Evolutionary conservation across 1,140 invertebrate genomes (phyloP).

Genomic region (Aphis craccivora): DNA sequence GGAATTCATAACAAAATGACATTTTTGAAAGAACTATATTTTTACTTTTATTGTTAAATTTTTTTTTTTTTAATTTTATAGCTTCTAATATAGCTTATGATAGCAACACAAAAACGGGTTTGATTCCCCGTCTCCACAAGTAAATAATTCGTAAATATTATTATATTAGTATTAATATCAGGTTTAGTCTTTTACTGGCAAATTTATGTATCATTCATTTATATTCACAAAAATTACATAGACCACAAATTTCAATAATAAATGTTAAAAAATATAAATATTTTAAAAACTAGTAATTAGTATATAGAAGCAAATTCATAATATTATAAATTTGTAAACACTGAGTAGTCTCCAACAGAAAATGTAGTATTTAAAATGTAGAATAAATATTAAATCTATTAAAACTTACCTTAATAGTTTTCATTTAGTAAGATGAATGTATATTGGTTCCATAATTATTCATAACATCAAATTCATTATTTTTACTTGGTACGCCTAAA

Average conservation of each 20-base stretch:
- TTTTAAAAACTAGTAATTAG: neutral
- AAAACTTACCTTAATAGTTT: neutral
- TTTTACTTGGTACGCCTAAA: slow-evolving; percentile 36
- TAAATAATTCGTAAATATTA: too few relatives aligned
- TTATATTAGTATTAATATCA: too few relatives aligned
- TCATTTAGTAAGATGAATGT: slow-evolving; percentile 37
- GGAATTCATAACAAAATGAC: too few relatives aligned
- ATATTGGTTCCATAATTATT: slow-evolving; percentile 69
- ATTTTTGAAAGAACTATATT: too few relatives aligned
- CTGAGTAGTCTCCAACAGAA: neutral
- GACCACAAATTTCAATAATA: neutral
- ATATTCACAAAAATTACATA: neutral
- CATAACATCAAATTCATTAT: slow-evolving; percentile 63
- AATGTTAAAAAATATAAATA: neutral
- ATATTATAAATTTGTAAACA: neutral
- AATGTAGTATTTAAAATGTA: neutral
- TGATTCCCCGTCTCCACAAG: too few relatives aligned
- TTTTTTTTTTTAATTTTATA: too few relatives aligned
- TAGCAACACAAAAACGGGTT: too few relatives aligned
- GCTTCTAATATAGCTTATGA: too few relatives aligned
- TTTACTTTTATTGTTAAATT: too few relatives aligned
- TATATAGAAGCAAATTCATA: neutral
- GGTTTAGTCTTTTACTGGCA: neutral
- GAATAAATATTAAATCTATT: neutral
- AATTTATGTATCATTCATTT: neutral